These are phyloP conservation scores for Peromyscus leucopus DNA, from an alignment of 2,113 vertebrate genomes.

Conservation along the genomic window DNA sequence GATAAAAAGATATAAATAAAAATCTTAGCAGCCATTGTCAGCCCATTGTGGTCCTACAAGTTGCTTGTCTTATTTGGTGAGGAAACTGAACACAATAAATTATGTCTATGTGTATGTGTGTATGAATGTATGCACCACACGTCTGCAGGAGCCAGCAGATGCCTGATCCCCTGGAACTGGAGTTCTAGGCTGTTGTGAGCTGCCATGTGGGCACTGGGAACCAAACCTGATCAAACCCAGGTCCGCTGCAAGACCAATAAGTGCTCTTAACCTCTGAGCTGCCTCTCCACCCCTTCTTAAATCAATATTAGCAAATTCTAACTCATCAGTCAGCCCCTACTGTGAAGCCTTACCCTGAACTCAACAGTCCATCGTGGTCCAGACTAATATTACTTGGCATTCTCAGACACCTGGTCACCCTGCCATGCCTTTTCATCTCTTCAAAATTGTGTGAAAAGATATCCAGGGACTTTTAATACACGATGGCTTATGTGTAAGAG, in stretches of 20 bases:
- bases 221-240: neutral
- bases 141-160: neutral
- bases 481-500: neutral
- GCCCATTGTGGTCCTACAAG: neutral
- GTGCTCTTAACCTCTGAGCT: neutral
- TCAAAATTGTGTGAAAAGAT: slow-evolving; percentile 37
- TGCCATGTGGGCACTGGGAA: neutral
- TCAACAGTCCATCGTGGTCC: neutral
- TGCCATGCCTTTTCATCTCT: neutral
- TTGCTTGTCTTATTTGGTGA: neutral
- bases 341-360: slow-evolving; percentile 5
- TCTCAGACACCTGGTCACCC: slow-evolving; percentile 30
- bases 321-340: neutral
- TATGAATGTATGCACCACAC: neutral
- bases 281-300: neutral
- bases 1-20: slow-evolving; percentile 17
- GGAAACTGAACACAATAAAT: neutral
- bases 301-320: neutral
- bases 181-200: neutral
- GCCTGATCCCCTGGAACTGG: neutral
- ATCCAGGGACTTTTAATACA: neutral
- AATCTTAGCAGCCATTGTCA: neutral
- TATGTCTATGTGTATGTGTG: neutral
- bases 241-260: neutral
- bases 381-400: neutral